A percentile compares a stretch with the other conserved stretches of the same genome.
These are phyloP conservation scores for Argya squamiceps DNA, from an alignment of 2,797 vertebrate genomes.

Conservation along the genomic window DNA sequence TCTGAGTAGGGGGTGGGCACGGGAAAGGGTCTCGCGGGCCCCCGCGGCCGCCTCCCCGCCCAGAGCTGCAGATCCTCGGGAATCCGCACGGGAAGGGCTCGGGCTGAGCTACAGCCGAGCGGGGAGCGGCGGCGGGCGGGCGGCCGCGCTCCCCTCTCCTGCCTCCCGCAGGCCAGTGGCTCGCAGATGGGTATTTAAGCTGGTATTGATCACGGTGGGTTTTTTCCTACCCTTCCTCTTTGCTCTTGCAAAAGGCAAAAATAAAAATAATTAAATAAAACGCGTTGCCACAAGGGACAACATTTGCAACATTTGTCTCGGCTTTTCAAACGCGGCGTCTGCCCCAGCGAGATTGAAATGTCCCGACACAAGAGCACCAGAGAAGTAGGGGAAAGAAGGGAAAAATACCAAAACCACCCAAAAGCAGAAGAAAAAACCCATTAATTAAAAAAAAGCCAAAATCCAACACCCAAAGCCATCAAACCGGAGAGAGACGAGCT, in stretches of 20 bases:
- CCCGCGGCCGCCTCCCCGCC: background rate
- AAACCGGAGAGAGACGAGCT: slow-evolving; percentile 9
- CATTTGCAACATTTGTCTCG: background rate
- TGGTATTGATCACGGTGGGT: background rate
- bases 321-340: background rate
- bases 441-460: background rate
- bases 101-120: background rate
- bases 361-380: background rate
- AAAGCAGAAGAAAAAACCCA: background rate
- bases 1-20: background rate
- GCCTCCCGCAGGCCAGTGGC: background rate
- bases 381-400: background rate
- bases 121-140: background rate
- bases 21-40: background rate
- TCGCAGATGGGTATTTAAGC: background rate
- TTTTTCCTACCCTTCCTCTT: background rate
- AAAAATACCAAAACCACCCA: background rate
- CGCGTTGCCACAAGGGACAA: background rate
- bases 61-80: background rate
- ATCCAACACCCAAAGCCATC: background rate
- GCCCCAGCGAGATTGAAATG: background rate
- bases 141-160: background rate
- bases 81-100: background rate
- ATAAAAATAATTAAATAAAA: background rate
- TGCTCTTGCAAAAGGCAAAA: background rate